phyloP scores from a whole-genome alignment of 35 echinoderm and acorn worm species.

The Acanthaster planci region DNA sequence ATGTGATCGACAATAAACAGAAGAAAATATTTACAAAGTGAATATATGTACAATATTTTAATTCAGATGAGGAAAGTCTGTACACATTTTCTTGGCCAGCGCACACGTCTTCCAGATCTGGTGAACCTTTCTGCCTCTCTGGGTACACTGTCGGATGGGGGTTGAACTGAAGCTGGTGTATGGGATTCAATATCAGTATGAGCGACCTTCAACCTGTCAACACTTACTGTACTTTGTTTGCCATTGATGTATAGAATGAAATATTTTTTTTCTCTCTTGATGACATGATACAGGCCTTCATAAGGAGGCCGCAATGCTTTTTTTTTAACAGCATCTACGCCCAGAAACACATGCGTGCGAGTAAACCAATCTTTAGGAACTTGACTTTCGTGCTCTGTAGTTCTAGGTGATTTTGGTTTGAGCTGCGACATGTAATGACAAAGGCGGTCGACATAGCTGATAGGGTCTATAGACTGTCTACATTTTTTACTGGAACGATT shows the following conservation, averaged over 20 bases:
- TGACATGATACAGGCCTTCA: slow-evolving; percentile 44
- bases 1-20: no score
- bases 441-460: background rate
- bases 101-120: no score
- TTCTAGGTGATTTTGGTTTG: background rate
- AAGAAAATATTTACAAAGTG: no score
- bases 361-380: background rate
- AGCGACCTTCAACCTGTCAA: slow-evolving; percentile 52
- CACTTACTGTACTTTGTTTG: slow-evolving; percentile 34
- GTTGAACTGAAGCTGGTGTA: no score
- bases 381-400: background rate
- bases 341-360: background rate
- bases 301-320: slow-evolving; percentile 60
- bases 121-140: no score
- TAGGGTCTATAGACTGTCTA: background rate
- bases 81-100: no score
- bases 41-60: no score
- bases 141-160: no score
- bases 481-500: background rate
- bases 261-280: slow-evolving; percentile 23
- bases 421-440: slow-evolving; percentile 1
- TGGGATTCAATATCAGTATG: no score
- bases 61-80: no score
- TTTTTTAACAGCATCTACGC: slow-evolving; percentile 39
- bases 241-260: slow-evolving; percentile 37